Percentiles rank a stretch among this genome's conserved stretches.
Evolutionary conservation across 2,797 vertebrate genomes (phyloP).

Genomic region (Anas bernieri): DNA sequence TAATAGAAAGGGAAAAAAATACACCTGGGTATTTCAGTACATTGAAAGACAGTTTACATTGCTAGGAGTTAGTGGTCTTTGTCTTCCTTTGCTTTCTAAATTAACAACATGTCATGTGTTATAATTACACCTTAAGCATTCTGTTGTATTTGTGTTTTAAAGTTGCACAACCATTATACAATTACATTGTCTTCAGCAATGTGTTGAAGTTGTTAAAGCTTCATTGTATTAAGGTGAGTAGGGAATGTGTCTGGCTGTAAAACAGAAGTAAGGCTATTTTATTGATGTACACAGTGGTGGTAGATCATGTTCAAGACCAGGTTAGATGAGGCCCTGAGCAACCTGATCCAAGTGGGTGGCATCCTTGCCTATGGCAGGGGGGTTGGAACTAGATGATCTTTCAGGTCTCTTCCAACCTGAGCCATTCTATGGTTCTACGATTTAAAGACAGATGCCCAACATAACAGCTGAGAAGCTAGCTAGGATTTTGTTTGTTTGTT

Average conservation of each 20-base stretch:
- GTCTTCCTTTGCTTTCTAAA: background rate
- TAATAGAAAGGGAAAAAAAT: constrained; percentile 23
- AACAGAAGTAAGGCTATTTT: accelerated
- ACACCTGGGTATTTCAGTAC: background rate
- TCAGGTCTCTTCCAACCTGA: too few species aligned
- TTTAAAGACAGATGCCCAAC: background rate
- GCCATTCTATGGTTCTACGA: too few species aligned
- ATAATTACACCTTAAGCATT: constrained; percentile 13
- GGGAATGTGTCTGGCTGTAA: background rate
- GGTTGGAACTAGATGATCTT: too few species aligned
- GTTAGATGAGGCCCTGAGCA: too few species aligned
- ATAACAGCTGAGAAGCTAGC: background rate
- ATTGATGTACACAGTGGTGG: background rate
- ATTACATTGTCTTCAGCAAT: background rate
- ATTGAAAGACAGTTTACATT: background rate
- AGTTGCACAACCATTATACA: background rate
- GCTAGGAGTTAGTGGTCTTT: background rate
- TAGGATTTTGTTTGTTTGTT: background rate
- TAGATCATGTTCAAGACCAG: background rate
- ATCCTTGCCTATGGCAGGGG: too few species aligned
- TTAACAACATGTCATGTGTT: background rate
- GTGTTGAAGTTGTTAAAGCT: background rate
- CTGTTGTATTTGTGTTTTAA: background rate
- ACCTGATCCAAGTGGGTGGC: too few species aligned
- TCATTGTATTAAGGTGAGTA: background rate